Percentiles rank a stretch among this genome's conserved stretches.
Evolutionary conservation across 2,113 vertebrate species (phyloP).

Genomic region (Mixornis gularis): DNA sequence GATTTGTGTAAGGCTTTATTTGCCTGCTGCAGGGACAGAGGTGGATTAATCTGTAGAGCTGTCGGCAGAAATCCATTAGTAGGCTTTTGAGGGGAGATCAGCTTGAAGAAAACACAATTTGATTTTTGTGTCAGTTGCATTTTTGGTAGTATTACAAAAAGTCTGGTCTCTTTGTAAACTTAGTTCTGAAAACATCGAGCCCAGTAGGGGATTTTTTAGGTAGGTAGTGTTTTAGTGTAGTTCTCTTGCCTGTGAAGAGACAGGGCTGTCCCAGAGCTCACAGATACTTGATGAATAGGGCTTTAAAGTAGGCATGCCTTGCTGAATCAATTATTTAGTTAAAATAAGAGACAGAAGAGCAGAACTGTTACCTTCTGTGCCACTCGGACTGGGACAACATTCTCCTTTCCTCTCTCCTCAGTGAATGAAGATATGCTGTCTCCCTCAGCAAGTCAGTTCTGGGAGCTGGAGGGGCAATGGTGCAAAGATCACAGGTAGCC

Average conservation of each 20-base stretch:
- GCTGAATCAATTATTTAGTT: not conserved
- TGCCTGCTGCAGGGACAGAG: not conserved
- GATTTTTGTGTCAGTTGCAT: not conserved
- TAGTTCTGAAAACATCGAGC: not conserved
- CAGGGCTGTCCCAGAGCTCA: not conserved
- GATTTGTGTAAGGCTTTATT: not conserved
- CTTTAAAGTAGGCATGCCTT: not conserved
- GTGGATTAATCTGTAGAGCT: conserved; percentile 4
- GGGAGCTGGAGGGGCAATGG: not conserved
- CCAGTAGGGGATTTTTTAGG: not conserved
- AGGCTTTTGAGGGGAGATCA: not conserved
- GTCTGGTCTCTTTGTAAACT: not conserved
- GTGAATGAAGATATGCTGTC: not conserved
- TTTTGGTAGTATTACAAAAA: not conserved
- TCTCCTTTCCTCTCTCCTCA: not conserved
- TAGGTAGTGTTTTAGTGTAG: not conserved
- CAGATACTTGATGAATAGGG: not conserved
- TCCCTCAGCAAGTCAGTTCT: not conserved
- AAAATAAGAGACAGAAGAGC: not conserved
- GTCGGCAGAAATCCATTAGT: not conserved
- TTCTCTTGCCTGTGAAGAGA: not conserved
- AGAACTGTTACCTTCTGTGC: not conserved
- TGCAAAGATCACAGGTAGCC: not conserved
- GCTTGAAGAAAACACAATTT: not conserved
- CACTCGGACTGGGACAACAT: not conserved